Base-by-base conservation (phyloP, 2,888 invertebrate genomes). In the Metalampra italica region DNA sequence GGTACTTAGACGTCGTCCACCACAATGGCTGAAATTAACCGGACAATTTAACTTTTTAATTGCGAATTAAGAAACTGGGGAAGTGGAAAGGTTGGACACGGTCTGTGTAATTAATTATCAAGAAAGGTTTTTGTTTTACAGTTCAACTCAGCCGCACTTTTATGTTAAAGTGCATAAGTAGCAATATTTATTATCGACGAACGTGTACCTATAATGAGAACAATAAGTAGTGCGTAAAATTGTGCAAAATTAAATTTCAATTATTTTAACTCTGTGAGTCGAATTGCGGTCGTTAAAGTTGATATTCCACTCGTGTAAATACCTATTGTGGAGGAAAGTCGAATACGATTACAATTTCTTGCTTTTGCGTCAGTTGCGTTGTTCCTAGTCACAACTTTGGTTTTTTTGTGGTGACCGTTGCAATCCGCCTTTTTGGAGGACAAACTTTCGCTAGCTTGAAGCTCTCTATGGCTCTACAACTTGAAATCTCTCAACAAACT, bases 1-100 rank as follows among this genome's bases (percentile, higher is more conserved):
- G 38, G 47, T 38, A 44, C 73, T 72, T 68, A 75, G 75, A 75
- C 77, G 73, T 67, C 76, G 75, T 72, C 77, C 75, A 77, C 78
- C 82, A 81, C 84, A 84, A 84, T 82, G 75, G 75, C 71, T 68
- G 79, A 78, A 81, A 84, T 86, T 87, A 82, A 83, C 81, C 78
- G 80, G 81, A 84, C 80, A 82, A 86, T 86, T 87, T 84, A 84
- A 83, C 84, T 82, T 85, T 85, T 83, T 80, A 83, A 85, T 87
- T 85, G 78, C 76, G 78, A 81, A 79, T 84, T 81, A 82, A 82
- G 82, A 79, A 79, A 78, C 71, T 73, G 69, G 68, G 36, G 66
- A 71, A 78, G 77, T 75, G 73, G 77, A 77, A 80, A 83, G 82
- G 80, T 82, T 77, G 75, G 71, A 72, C 75, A 73, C 68, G 68